phyloP scores from a whole-genome alignment of 1,140 invertebrate species.

The Caenorhabditis brenneri region DNA sequence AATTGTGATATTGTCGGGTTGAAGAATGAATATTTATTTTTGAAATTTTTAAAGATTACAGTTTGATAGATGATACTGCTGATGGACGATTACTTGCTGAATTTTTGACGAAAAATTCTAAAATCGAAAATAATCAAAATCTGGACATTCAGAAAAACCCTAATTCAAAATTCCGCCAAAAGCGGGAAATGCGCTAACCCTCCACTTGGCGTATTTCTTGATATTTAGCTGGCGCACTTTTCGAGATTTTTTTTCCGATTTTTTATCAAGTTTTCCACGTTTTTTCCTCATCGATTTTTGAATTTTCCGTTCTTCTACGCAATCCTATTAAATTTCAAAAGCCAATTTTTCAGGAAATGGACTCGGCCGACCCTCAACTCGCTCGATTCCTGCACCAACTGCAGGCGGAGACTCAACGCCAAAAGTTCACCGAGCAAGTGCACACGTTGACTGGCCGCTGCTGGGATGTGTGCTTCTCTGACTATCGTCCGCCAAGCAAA shows the following conservation, averaged over 20 bases:
- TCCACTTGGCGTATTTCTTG: background rate
- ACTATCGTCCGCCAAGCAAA: conserved; percentile 64
- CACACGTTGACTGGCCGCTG: conserved; percentile 64
- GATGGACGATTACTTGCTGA: too few relatives aligned
- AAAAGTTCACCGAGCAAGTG: conserved; percentile 61
- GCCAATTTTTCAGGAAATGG: conserved; percentile 34
- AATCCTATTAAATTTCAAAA: background rate
- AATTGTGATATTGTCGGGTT: too few relatives aligned
- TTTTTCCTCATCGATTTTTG: too few relatives aligned
- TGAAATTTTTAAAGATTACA: too few relatives aligned
- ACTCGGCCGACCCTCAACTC: conserved; percentile 43
- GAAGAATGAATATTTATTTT: too few relatives aligned
- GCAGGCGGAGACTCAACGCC: conserved; percentile 55
- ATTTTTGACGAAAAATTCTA: too few relatives aligned
- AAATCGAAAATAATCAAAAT: background rate
- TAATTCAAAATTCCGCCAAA: background rate
- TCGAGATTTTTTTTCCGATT: background rate
- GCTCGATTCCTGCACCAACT: conserved; percentile 53
- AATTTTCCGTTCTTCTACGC: background rate
- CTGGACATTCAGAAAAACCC: too few relatives aligned
- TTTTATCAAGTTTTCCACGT: background rate
- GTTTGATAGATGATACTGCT: too few relatives aligned
- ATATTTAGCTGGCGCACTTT: background rate
- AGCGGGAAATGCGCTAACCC: background rate
- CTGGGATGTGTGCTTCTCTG: conserved; percentile 68